phyloP scores from a whole-genome alignment of 2,113 vertebrate genomes.

The Pelvicachromis taeniatus region DNA sequence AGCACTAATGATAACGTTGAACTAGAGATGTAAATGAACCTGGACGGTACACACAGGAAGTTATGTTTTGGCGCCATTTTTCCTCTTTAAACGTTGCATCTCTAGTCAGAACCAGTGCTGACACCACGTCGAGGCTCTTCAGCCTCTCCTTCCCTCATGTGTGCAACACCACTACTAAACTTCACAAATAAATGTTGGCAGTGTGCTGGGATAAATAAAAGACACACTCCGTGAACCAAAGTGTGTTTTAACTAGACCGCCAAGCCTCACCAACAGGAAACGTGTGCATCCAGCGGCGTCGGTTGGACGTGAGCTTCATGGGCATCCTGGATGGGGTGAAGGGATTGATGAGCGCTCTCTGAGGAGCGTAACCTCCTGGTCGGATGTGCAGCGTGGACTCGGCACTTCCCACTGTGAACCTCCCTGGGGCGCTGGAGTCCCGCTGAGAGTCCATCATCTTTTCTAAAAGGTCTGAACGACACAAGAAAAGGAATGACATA shows the following conservation, averaged over 20 bases:
- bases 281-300: constrained; percentile 97
- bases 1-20: not conserved
- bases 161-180: not conserved
- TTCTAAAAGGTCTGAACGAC: constrained; percentile 78
- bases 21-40: accelerated
- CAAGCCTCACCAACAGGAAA: constrained; percentile 87
- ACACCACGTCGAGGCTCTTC: accelerated
- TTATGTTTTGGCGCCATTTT: not conserved
- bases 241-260: not conserved
- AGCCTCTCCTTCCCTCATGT: accelerated
- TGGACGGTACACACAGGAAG: not conserved
- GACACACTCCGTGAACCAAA: not conserved
- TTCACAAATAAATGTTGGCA: not conserved
- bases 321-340: constrained; percentile 97
- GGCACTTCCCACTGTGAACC: constrained; percentile 94
- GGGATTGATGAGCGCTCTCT: constrained; percentile 94
- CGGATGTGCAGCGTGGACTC: constrained; percentile 91
- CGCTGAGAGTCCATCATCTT: constrained; percentile 87
- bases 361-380: constrained; percentile 83
- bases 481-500: not conserved
- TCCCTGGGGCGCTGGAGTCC: constrained; percentile 90
- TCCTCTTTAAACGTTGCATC: not conserved
- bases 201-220: not conserved
- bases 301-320: constrained; percentile 96
- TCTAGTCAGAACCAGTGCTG: not conserved